Evolutionary conservation across 1,140 invertebrate species (phyloP).

Genomic region (Leptestheria dahalacensis): DNA sequence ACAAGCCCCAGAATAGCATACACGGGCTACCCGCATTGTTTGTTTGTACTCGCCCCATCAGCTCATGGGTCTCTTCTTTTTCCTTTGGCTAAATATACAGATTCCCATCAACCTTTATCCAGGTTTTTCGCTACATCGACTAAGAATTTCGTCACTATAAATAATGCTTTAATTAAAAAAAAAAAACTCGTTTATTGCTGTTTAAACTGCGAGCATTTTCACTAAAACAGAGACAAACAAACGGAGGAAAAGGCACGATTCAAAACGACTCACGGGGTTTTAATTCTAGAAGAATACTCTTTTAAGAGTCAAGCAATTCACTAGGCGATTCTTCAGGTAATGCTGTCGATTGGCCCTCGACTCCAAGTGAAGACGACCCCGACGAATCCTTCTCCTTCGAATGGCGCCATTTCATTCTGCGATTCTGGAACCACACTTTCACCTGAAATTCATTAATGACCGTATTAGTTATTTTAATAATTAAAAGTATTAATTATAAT

Average conservation of each 20-base stretch:
- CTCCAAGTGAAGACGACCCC: no score
- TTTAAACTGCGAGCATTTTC: no score
- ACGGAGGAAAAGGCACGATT: no score
- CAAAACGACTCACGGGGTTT: no score
- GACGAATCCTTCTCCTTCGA: background rate
- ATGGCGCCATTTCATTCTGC: slow-evolving; percentile 30
- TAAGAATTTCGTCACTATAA: no score
- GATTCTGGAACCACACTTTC: slow-evolving; percentile 35
- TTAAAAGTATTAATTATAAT: background rate
- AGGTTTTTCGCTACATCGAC: background rate
- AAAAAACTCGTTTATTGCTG: no score
- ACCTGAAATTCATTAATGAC: slow-evolving; percentile 23
- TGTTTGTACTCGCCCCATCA: background rate
- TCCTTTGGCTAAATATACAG: background rate
- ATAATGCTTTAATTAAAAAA: no score
- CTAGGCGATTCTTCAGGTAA: no score
- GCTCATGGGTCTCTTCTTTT: background rate
- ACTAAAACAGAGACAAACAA: no score
- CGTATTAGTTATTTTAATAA: background rate
- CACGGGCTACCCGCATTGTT: background rate
- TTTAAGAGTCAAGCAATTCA: no score
- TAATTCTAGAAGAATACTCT: no score
- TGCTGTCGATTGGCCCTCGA: no score
- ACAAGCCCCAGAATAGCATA: background rate
- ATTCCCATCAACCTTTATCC: background rate